Evolutionary conservation across 1,140 invertebrate species (phyloP), one percentile per base, ranked within the genome.

Genomic region (Tetramorium alpestre): DNA sequence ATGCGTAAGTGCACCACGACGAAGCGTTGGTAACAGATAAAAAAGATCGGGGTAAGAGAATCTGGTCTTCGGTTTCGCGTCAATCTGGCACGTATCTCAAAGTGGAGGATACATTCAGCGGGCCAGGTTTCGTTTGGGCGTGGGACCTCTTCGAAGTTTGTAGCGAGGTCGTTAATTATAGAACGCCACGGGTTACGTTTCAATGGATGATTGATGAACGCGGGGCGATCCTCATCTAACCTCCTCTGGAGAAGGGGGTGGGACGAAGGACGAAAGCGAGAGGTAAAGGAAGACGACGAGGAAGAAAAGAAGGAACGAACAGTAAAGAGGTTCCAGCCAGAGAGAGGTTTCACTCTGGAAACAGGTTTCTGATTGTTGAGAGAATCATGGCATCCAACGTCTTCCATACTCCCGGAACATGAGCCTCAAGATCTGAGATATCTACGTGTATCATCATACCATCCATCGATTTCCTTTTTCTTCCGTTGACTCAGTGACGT

Each of bases 151-250:
- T 76, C 73, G 85, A 56, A 87, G 87, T 89, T 87, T 76, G 87
- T 91, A 82, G 85, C 82, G 81, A 75, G 81, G 88, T 91, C 90
- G 92, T 93, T 93, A 93, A 93, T 93, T 93, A 93, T 92, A 91
- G 91, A 93, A 89, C 88, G 91, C 92, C 91, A 92, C 89, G 89
- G 90, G 92, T 92, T 89, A 92, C 91, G 88, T 93, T 93, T 93
- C 93, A 92, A 93, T 93, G 91, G 91, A 93, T 93, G 93, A 93
- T 93, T 89, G 93, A 93, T 92, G 92, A 93, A 91, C 92, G 89
- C 87, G 65, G 81, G 87, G 86, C 90, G 88, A 92, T 89, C 88
- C 89, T 89, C 90, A 89, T 90, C 89, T 91, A 87, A 92, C 86
- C 89, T 89, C 87, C 58, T 90, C 77, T 51, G 64, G 60, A 64